Percentiles rank a stretch among this genome's conserved stretches.
Conservation (phyloP, 2,113 vertebrate genomes). For the Phylloscopus whistleri region DNA sequence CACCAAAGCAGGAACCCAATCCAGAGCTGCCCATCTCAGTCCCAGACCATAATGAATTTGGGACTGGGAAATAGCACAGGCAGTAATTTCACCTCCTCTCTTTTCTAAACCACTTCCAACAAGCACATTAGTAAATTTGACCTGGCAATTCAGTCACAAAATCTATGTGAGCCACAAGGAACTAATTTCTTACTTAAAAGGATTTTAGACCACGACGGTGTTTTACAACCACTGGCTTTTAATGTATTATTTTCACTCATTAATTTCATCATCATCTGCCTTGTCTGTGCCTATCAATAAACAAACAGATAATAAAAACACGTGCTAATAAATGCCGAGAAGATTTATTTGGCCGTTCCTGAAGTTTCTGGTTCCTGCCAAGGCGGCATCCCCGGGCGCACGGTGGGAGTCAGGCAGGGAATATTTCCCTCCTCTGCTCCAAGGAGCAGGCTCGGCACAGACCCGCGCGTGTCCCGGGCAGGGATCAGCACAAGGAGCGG, state of each 20-base stretch:
- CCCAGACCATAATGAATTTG: background rate
- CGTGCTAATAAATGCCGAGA: background rate
- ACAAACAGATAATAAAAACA: background rate
- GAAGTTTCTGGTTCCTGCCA: background rate
- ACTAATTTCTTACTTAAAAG: background rate
- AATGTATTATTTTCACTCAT: background rate
- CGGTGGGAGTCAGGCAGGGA: accelerated
- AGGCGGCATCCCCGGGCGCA: background rate
- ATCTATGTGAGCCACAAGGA: background rate
- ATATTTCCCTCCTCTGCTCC: background rate
- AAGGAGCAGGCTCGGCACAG: background rate
- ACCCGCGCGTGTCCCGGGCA: background rate
- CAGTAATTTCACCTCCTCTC: background rate
- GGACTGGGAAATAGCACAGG: background rate
- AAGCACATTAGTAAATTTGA: background rate
- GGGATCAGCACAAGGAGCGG: background rate
- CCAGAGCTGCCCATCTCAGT: background rate
- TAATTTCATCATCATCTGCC: background rate
- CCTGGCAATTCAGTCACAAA: background rate
- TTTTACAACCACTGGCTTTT: background rate
- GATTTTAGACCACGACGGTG: background rate
- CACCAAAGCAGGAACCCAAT: background rate
- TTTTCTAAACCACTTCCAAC: background rate
- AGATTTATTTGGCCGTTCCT: background rate
- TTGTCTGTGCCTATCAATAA: background rate